These are phyloP conservation scores for Zaprionus inermis DNA, from an alignment of 1,140 invertebrate species.

Conservation along the genomic window DNA sequence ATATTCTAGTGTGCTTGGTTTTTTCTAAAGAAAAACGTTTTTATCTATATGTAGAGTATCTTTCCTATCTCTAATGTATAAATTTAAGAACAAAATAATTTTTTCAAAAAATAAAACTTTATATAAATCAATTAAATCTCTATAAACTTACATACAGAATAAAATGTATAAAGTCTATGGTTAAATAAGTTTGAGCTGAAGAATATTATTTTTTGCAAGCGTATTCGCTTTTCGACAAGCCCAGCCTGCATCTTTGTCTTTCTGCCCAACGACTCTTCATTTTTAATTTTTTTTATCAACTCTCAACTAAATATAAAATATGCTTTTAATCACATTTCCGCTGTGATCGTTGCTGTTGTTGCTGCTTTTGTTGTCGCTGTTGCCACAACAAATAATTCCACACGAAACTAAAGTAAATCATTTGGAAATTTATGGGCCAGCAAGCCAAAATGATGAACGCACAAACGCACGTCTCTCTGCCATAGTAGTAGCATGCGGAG, in stretches of 20 bases:
- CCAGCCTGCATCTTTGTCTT: background rate
- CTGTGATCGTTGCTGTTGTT: conserved; percentile 39
- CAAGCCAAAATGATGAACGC: conserved; percentile 60
- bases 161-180: background rate
- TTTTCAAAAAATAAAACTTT: background rate
- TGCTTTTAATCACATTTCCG: conserved; percentile 82
- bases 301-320: conserved; percentile 73
- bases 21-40: no score
- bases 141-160: background rate
- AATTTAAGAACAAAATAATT: no score
- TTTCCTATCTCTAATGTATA: no score
- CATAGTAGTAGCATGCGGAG: conserved; percentile 17
- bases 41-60: no score
- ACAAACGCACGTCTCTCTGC: conserved; percentile 46
- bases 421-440: conserved; percentile 82
- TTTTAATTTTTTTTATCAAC: conserved; percentile 44
- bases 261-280: background rate
- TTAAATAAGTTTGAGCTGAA: no score
- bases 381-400: conserved; percentile 77
- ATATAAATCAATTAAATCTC: background rate
- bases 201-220: no score
- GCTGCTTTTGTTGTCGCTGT: conserved; percentile 33
- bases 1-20: no score
- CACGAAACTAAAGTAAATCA: conserved; percentile 84
- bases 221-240: background rate